Percentiles rank a stretch among this genome's conserved stretches.
These are phyloP conservation scores for Stomatorhinus walkeri DNA, from an alignment of 2,797 vertebrate species.

Conservation along the genomic window DNA sequence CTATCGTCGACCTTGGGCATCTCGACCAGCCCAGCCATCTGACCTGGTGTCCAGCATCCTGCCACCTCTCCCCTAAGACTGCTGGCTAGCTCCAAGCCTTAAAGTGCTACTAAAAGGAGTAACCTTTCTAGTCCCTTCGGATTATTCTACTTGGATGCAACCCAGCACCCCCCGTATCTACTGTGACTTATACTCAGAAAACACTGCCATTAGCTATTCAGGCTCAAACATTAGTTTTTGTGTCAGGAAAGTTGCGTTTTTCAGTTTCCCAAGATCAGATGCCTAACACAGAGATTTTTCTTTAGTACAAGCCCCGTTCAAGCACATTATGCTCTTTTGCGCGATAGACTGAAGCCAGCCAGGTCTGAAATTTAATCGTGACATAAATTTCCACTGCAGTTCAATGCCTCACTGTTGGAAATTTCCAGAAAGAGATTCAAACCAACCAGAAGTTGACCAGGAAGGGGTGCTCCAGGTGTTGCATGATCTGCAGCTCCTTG, in stretches of 20 bases:
- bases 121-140: slow-evolving; percentile 42
- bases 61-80: slow-evolving; percentile 49
- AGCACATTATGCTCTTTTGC: neutral
- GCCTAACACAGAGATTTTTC: neutral
- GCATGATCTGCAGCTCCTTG: slow-evolving; percentile 97
- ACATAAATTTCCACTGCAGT: neutral
- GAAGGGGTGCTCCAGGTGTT: slow-evolving; percentile 91
- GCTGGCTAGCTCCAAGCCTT: slow-evolving; percentile 32
- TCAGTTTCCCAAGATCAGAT: neutral
- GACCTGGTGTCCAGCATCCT: slow-evolving; percentile 48
- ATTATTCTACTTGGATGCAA: slow-evolving; percentile 25
- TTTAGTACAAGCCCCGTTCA: neutral
- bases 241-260: neutral
- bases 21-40: slow-evolving; percentile 40
- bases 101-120: slow-evolving; percentile 55
- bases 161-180: slow-evolving; percentile 34
- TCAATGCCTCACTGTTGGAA: neutral
- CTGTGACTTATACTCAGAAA: slow-evolving; percentile 9
- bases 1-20: slow-evolving; percentile 51
- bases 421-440: neutral
- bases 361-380: neutral
- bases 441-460: slow-evolving; percentile 94
- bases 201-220: slow-evolving; percentile 29
- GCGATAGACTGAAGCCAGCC: neutral
- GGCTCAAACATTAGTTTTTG: neutral